Percentiles rank a stretch among this genome's conserved stretches.
These are phyloP conservation scores for Perizoma flavofasciatum DNA, from an alignment of 2,888 invertebrate species.

Conservation along the genomic window DNA sequence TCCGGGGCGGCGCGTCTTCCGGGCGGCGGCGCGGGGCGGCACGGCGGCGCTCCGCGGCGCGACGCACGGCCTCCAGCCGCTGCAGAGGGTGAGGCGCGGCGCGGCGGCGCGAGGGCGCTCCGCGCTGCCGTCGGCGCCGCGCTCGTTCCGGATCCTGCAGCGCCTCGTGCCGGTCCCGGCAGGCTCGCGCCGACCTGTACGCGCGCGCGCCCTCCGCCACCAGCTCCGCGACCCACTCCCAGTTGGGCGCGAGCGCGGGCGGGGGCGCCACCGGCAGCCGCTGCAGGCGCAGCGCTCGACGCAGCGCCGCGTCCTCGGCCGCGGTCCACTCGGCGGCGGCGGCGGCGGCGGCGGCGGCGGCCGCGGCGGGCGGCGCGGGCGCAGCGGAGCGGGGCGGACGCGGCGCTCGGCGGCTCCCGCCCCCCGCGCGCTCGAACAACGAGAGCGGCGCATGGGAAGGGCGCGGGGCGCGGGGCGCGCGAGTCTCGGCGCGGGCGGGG, in stretches of 20 bases:
- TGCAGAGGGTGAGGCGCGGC: slow-evolving; percentile 81
- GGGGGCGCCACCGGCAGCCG: slow-evolving; percentile 84
- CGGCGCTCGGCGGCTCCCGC: slow-evolving; percentile 82
- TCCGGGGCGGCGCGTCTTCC: slow-evolving; percentile 87
- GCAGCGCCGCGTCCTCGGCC: slow-evolving; percentile 94
- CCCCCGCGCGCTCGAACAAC: slow-evolving; percentile 87
- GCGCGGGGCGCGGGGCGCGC: slow-evolving; percentile 87
- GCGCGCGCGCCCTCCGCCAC: slow-evolving; percentile 94
- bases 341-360: slow-evolving; percentile 85
- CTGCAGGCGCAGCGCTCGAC: slow-evolving; percentile 91
- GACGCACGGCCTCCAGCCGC: slow-evolving; percentile 89
- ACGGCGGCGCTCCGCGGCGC: slow-evolving; percentile 88
- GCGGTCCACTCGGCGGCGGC: slow-evolving; percentile 95
- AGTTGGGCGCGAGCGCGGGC: slow-evolving; percentile 96
- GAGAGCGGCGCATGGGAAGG: slow-evolving; percentile 91
- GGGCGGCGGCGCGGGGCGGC: slow-evolving; percentile 90
- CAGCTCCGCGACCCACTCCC: slow-evolving; percentile 97
- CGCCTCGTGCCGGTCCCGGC: slow-evolving; percentile 94
- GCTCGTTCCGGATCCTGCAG: slow-evolving; percentile 94
- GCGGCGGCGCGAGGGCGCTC: slow-evolving; percentile 87
- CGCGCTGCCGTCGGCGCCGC: slow-evolving; percentile 93
- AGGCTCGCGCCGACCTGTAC: slow-evolving; percentile 95
- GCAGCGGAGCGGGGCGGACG: no score
- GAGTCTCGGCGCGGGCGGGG: slow-evolving; percentile 90
- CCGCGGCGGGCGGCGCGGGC: slow-evolving; percentile 84